These are phyloP conservation scores for Pipistrellus pipistrellus DNA, from an alignment of 2,797 vertebrate genomes.

Conservation along the genomic window DNA sequence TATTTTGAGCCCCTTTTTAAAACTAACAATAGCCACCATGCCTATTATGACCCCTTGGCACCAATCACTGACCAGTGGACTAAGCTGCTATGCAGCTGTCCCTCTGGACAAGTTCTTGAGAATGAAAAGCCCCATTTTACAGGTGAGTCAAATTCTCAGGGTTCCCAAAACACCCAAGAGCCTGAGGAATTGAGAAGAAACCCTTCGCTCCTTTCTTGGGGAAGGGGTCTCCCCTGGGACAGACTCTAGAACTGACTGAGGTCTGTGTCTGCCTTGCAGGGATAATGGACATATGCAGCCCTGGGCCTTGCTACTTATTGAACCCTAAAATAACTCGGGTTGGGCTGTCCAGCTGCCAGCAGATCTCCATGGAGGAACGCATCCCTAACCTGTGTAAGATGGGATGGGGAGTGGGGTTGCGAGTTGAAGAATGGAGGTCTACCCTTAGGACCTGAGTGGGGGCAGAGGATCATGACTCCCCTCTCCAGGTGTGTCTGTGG, in stretches of 20 bases:
- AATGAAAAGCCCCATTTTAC: constrained; percentile 15
- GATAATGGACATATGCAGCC: background rate
- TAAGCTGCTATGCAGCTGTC: background rate
- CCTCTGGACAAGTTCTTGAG: background rate
- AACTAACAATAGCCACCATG: background rate
- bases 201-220: background rate
- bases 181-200: background rate
- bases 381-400: constrained; percentile 72
- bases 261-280: constrained; percentile 57
- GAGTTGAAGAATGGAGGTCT: background rate
- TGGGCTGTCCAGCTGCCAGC: constrained; percentile 77
- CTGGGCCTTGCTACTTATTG: constrained; percentile 76
- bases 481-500: background rate
- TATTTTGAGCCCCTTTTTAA: background rate
- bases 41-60: background rate
- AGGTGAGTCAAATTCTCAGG: background rate
- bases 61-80: background rate
- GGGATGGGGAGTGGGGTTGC: background rate
- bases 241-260: background rate
- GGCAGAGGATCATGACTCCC: background rate
- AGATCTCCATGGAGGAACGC: constrained; percentile 65
- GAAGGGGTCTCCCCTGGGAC: background rate
- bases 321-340: constrained; percentile 80
- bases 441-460: background rate
- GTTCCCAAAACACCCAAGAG: background rate